Evolutionary conservation across 2,113 vertebrate genomes (phyloP).

Genomic region (Megaceryle maxima): DNA sequence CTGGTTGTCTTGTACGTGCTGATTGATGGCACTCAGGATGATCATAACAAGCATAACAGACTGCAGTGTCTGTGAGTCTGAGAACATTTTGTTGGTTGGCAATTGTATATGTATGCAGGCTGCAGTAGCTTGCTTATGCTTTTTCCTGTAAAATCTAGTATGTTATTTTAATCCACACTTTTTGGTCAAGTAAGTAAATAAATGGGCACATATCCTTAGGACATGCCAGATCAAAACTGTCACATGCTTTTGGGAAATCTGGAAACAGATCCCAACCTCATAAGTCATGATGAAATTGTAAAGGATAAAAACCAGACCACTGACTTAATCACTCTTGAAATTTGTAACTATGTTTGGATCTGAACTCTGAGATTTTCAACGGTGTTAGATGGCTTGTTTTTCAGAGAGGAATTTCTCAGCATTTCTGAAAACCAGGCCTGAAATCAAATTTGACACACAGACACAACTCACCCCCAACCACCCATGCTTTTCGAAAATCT

Average conservation of each 20-base stretch:
- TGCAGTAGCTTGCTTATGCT: neutral
- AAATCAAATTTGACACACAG: neutral
- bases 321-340: constrained; percentile 12
- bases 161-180: neutral
- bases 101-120: neutral
- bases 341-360: neutral
- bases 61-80: neutral
- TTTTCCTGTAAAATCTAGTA: neutral
- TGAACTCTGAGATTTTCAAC: constrained; percentile 9
- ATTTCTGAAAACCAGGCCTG: constrained; percentile 6
- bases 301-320: constrained; percentile 7
- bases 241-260: neutral
- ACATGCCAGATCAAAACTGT: constrained; percentile 12
- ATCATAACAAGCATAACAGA: neutral
- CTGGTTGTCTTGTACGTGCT: too few species aligned
- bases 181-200: constrained; percentile 31
- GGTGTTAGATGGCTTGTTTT: neutral
- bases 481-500: neutral
- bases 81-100: neutral
- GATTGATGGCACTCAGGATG: too few species aligned
- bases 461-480: neutral
- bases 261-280: neutral
- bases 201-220: constrained; percentile 2
- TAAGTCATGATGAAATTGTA: neutral
- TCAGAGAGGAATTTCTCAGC: neutral